Evolutionary conservation across 2,113 vertebrate species (phyloP), one percentile per base, ranked within the genome.

Genomic region (Beaufortia kweichowensis): DNA sequence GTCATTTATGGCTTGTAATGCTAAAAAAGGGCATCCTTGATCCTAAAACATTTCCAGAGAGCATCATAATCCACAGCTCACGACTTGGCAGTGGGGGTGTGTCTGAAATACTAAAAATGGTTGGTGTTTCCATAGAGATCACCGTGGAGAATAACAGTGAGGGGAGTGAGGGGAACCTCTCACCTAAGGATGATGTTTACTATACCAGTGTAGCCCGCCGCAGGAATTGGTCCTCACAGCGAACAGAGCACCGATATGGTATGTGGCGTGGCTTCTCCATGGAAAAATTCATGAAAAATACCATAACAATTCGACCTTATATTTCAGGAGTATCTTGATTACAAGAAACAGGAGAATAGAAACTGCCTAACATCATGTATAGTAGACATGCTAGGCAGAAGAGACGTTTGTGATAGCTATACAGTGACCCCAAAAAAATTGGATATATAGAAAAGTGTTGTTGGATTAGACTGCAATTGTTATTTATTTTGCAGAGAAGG

Each of bases 131-230:
- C 93, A 65, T 94, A 94, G 94, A 95, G 91, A 94, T 95, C 93
- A 94, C 95, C 92, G 90, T 94, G 93, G 94, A 95, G 90, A 94
- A 94, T 94, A 94, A 93, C 94, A 95, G 94, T 94, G 95, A 94
- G 91, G 94, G 94, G 91, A 94, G 93, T 94, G 94, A 95, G 93
- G 94, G 94, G 89, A 92, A 93, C 90, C 91, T 93, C 90, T 94
- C 95, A 88, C 93, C 93, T 84, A 87, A 92, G 93, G 93, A 94
- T 87, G 92, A 94, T 90, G 91, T 93, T 94, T 94, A 94, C 94
- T 95, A 92, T 94, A 90, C 91, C 91, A 93, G 92, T 92, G 90
- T 90, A 92, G 92, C 91, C 88, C 91, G 91, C 80, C 92, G 90
- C 86, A 87, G 91, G 93, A 94, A 91, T 88, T 94, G 92, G 91